These are phyloP conservation scores for Rhadinocentrus ornatus DNA, from an alignment of 2,797 vertebrate species.

Conservation along the genomic window DNA sequence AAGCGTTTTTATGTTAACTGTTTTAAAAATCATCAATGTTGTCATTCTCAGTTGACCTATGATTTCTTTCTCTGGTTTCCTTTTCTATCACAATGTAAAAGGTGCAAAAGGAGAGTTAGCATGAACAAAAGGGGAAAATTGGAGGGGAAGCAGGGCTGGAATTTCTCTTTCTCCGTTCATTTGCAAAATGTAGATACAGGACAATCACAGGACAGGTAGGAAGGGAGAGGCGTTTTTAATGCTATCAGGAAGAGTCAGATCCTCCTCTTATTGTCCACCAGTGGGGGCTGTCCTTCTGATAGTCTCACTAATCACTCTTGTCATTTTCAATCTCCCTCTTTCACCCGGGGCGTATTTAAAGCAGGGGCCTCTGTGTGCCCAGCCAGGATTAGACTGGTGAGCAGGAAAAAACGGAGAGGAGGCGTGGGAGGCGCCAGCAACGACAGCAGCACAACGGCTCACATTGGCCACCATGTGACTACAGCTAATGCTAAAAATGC, in stretches of 20 bases:
- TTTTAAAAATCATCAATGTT: not conserved
- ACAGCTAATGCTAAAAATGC: slow-evolving; percentile 47
- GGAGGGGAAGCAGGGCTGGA: not conserved
- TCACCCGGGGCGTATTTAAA: slow-evolving; percentile 77
- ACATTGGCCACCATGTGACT: slow-evolving; percentile 77
- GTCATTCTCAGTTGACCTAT: not conserved
- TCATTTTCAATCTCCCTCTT: slow-evolving; percentile 79
- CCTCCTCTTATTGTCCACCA: slow-evolving; percentile 60
- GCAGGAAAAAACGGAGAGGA: slow-evolving; percentile 34
- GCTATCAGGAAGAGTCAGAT: slow-evolving; percentile 44
- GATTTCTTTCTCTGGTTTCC: not conserved
- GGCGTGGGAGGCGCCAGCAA: not conserved
- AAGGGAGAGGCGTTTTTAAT: slow-evolving; percentile 17
- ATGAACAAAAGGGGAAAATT: not conserved
- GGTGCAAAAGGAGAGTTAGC: not conserved
- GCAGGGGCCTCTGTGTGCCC: slow-evolving; percentile 70
- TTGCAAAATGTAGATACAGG: not conserved
- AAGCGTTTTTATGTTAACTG: not conserved
- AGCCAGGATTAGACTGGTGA: slow-evolving; percentile 71
- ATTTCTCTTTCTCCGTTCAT: not conserved
- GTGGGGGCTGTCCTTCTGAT: slow-evolving; percentile 65
- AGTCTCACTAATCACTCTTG: slow-evolving; percentile 78
- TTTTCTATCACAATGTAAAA: not conserved
- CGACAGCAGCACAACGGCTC: slow-evolving; percentile 33
- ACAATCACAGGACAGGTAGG: not conserved